Percentiles rank a stretch among this genome's conserved stretches.
These are phyloP conservation scores for Cyanoliseus patagonus DNA, from an alignment of 2,113 vertebrate genomes.

Conservation along the genomic window DNA sequence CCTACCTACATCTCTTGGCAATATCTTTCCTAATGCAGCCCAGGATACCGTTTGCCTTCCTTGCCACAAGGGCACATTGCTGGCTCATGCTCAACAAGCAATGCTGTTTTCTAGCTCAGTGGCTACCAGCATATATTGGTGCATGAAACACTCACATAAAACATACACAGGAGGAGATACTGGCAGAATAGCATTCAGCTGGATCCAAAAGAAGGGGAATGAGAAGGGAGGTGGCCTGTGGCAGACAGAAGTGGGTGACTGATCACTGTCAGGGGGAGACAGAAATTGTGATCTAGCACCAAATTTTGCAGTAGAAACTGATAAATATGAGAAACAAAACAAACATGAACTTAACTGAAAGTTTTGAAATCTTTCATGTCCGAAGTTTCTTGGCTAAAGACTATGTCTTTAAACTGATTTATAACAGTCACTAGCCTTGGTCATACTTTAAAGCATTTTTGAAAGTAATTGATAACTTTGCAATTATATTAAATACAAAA, in stretches of 20 bases:
- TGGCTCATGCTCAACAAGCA: background rate
- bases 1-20: fast-evolving
- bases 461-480: background rate
- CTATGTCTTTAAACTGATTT: background rate
- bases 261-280: background rate
- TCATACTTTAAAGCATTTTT: background rate
- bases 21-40: background rate
- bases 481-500: background rate
- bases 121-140: background rate
- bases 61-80: background rate
- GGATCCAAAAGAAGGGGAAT: background rate
- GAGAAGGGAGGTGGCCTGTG: background rate
- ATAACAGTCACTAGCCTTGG: background rate
- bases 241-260: background rate
- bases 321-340: background rate
- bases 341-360: background rate
- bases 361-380: background rate
- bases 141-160: background rate
- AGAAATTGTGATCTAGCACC: background rate
- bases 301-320: background rate
- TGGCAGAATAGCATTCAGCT: background rate
- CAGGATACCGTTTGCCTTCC: background rate
- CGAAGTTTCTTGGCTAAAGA: background rate
- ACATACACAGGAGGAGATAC: background rate
- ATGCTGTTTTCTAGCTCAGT: background rate